Evolutionary conservation across 2,113 vertebrate genomes (phyloP).

Genomic region (Pelusios castaneus): DNA sequence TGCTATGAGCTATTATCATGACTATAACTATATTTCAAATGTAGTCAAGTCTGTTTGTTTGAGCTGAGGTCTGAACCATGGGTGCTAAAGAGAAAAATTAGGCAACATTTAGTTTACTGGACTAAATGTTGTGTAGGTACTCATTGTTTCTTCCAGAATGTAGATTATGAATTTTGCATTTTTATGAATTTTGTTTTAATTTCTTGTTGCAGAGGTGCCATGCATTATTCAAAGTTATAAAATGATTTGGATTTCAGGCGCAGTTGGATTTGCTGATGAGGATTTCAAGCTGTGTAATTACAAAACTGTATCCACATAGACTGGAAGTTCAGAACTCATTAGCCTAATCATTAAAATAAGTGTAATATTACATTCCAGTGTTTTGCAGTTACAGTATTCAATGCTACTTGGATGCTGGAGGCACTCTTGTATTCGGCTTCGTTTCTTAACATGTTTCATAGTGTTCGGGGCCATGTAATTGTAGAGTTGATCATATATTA

Average conservation of each 20-base stretch:
- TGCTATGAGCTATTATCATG: background rate
- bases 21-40: slow-evolving; percentile 10
- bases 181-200: slow-evolving; percentile 80
- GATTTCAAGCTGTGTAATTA: slow-evolving; percentile 86
- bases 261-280: slow-evolving; percentile 82
- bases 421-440: slow-evolving; percentile 4
- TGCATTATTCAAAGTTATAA: slow-evolving; percentile 83
- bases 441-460: background rate
- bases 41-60: slow-evolving; percentile 24
- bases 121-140: slow-evolving; percentile 56
- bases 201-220: slow-evolving; percentile 77
- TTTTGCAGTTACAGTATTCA: slow-evolving; percentile 53
- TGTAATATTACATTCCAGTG: slow-evolving; percentile 59
- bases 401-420: slow-evolving; percentile 39
- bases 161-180: slow-evolving; percentile 73
- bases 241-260: slow-evolving; percentile 81
- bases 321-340: slow-evolving; percentile 83
- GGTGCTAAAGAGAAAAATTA: background rate
- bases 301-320: slow-evolving; percentile 73
- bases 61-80: slow-evolving; percentile 30
- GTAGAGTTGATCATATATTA: slow-evolving; percentile 47
- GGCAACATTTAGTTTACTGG: slow-evolving; percentile 12
- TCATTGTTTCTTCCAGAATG: slow-evolving; percentile 59
- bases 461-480: slow-evolving; percentile 6
- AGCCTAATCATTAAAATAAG: slow-evolving; percentile 79